phyloP scores from a whole-genome alignment of 2,113 vertebrate species.

The Cebidichthys violaceus region DNA sequence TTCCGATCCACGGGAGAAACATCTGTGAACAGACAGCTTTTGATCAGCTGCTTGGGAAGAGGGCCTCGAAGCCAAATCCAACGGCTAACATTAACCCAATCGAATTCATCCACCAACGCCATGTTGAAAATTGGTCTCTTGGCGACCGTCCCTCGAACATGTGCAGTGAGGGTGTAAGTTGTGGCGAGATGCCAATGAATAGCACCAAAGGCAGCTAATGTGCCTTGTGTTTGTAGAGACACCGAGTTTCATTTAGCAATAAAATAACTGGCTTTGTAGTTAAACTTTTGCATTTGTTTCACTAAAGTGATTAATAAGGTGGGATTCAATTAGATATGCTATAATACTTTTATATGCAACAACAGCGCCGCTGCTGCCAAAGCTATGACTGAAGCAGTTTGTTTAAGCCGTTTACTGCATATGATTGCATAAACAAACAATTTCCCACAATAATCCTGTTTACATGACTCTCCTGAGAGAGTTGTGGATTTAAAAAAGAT shows the following conservation, averaged over 20 bases:
- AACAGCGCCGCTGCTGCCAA: slow-evolving; percentile 50
- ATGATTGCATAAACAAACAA: slow-evolving; percentile 57
- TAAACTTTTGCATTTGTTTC: slow-evolving; percentile 50
- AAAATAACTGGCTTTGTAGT: background rate
- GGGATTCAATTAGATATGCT: slow-evolving; percentile 39
- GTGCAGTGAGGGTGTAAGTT: background rate
- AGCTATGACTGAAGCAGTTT: slow-evolving; percentile 49
- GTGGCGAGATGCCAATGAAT: background rate
- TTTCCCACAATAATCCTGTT: slow-evolving; percentile 59
- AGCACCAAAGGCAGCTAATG: background rate
- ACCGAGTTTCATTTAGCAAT: slow-evolving; percentile 13
- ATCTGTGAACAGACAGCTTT: background rate
- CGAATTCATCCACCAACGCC: background rate
- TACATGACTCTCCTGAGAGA: slow-evolving; percentile 36
- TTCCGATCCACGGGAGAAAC: background rate
- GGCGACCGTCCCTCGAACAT: background rate
- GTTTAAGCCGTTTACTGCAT: slow-evolving; percentile 59
- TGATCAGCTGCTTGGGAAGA: background rate
- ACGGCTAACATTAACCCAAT: background rate
- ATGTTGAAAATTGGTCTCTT: too few species aligned
- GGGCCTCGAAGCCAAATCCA: background rate
- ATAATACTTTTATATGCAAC: slow-evolving; percentile 29
- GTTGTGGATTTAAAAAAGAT: slow-evolving; percentile 39
- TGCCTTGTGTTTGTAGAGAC: background rate
- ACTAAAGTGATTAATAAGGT: slow-evolving; percentile 56